These are phyloP conservation scores for Galaxias olidus DNA, from an alignment of 2,797 vertebrate species.

Conservation along the genomic window DNA sequence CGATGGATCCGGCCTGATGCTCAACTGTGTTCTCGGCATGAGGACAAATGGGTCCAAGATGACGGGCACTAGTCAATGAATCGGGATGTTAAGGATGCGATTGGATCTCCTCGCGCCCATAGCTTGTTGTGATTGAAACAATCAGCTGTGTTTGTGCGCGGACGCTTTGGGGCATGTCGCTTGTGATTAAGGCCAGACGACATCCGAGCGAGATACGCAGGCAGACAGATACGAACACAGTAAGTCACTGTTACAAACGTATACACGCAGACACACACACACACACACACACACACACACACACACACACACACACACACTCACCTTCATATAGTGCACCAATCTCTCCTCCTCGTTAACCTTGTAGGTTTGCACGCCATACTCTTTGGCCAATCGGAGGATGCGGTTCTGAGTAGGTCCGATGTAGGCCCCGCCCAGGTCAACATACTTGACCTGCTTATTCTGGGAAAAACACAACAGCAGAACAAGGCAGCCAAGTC, in stretches of 20 bases:
- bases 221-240: too few relatives aligned
- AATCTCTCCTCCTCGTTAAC: constrained; percentile 89
- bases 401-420: constrained; percentile 97
- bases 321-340: constrained; percentile 89
- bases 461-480: constrained; percentile 74
- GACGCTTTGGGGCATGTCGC: too few relatives aligned
- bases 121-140: too few relatives aligned
- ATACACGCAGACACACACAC: not conserved
- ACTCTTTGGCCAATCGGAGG: constrained; percentile 87
- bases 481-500: too few relatives aligned
- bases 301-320: constrained; percentile 19
- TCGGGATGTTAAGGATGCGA: too few relatives aligned
- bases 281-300: not conserved
- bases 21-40: not conserved
- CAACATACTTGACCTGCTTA: constrained; percentile 90
- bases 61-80: not conserved
- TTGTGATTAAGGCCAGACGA: too few relatives aligned
- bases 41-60: not conserved
- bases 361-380: constrained; percentile 91
- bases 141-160: too few relatives aligned
- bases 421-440: constrained; percentile 92
- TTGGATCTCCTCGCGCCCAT: too few relatives aligned
- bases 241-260: not conserved
- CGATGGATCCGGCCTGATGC: not conserved
- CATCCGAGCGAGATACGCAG: too few relatives aligned